Conservation (phyloP, 2,113 vertebrate species). For the Phyllostomus hastatus region DNA sequence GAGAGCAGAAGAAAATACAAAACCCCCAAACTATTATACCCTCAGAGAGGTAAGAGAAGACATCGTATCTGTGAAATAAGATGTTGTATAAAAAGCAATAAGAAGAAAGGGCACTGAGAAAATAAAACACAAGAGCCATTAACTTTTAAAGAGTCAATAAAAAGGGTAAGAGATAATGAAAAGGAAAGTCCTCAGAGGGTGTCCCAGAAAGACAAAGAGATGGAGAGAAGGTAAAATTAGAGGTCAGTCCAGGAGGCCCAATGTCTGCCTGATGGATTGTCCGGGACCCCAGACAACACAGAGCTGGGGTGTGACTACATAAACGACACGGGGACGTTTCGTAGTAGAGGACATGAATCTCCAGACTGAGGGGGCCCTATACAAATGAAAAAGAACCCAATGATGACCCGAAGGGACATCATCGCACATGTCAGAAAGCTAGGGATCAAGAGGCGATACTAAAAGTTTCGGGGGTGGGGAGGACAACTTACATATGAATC, state of each 20-base stretch:
- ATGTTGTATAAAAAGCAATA: background rate
- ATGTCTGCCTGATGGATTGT: background rate
- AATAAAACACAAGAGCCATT: slow-evolving; percentile 4
- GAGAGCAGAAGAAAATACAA: background rate
- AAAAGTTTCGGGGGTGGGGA: background rate
- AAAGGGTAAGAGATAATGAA: slow-evolving; percentile 24
- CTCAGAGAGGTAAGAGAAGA: slow-evolving; percentile 12
- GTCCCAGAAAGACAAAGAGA: background rate
- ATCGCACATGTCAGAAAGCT: background rate
- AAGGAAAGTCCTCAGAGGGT: slow-evolving; percentile 4
- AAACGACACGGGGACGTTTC: background rate
- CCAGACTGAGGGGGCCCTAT: background rate
- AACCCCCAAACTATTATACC: background rate
- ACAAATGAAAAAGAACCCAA: background rate
- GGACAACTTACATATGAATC: background rate
- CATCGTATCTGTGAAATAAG: background rate
- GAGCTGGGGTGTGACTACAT: background rate
- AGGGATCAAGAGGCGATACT: background rate
- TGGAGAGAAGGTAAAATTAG: background rate
- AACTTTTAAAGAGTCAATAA: slow-evolving; percentile 9
- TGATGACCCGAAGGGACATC: background rate
- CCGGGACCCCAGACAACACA: background rate
- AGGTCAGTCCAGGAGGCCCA: background rate
- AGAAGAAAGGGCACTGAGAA: slow-evolving; percentile 5
- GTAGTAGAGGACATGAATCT: background rate